Evolutionary conservation across 2,797 vertebrate genomes (phyloP), one percentile per base, ranked within the genome.

Genomic region (Spatula versicolor): DNA sequence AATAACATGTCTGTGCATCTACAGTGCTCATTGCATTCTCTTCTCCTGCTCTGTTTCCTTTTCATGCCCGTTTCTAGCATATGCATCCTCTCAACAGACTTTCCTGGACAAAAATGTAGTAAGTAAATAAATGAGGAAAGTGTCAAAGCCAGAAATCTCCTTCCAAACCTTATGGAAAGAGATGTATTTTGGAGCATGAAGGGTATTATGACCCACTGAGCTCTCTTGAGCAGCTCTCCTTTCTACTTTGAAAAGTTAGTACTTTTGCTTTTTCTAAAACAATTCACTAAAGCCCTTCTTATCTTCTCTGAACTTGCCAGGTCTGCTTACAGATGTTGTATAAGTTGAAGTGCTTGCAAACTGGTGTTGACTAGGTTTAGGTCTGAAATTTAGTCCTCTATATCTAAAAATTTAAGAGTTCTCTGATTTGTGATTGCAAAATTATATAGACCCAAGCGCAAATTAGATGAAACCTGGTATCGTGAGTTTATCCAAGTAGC

Each of bases 291-390:
- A 7, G 25, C 35, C 45, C 10, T 74, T 58, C 90, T 80, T 0
- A 9, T 64, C 43, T 20, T 68, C 66, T 68, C 39, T 76, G 75
- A 74, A 67, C 58, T 67, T 94, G 86, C 68, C 62, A 86, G 20
- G 39, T 96, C 55, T 39, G 39, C 72, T 90, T 71, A 76, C 56
- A 68, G 33, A 37, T 63, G 67, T 43, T 93, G 19, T 58, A 90
- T 88, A 86, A 93, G 89, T 54, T 50, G 43, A 50, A 85, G 23
- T 30, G 11, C 84, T 93, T 95, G 59, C 74, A 86, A 41, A n/a
- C 63, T 37, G 78, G 50, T 73, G 74, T 46, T 79, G 83, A 55
- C 73, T 56, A 83, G 58, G 26, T 83, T 89, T 82, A 56, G 55
- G 19, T 46, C 60, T 79, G 74, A 86, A 78, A 81, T 81, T 81